Base-by-base conservation (phyloP, 2,797 vertebrate genomes). In the Channallabes apus region DNA sequence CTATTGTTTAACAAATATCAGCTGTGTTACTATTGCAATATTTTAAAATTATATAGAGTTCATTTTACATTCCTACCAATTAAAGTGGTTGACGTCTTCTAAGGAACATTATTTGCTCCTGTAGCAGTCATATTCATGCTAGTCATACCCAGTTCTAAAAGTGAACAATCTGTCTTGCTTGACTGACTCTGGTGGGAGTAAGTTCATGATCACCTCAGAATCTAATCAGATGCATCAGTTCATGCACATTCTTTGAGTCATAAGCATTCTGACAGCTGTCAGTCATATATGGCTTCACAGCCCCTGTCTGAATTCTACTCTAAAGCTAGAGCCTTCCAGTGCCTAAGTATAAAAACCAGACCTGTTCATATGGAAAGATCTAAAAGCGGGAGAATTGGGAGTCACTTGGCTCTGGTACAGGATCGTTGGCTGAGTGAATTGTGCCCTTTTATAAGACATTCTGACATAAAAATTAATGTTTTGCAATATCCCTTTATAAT, bases 151-250 rank as follows among this genome's bases (percentile, higher is more conserved):
- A 64, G 56, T 58, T 83, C 58, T 41, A 80, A 59, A 80, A 80
- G 22, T 54, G 65, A 72, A 29, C 61, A 61, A 32, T 73, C 1
- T 67, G 35, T 20, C n/a, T n/a, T n/a, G n/a, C 41, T 29, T 82
- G 79, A 38, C 67, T 84, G 77, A 14, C 14, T 64, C 51, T 17
- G 64, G 62, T 65, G 65, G 35, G 38, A 73, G n/a, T n/a, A 59
- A 41, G 84, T 77, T 81, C 12, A 86, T 80, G 69, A 81, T 81
- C 67, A 80, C 46, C 73, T 71, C 71, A 76, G 79, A 87, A 56
- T 87, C 56, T 86, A 77, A 90, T 90, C 76, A 35, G 46, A 69
- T 84, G 38, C 84, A 86, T 79, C 82, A 69, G 73, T 83, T 82
- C 11, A 29, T 80, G 80, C 18, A 61, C 72, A 73, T 72, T 71